These are phyloP conservation scores for Grus americana DNA, from an alignment of 2,113 vertebrate genomes.

Conservation along the genomic window DNA sequence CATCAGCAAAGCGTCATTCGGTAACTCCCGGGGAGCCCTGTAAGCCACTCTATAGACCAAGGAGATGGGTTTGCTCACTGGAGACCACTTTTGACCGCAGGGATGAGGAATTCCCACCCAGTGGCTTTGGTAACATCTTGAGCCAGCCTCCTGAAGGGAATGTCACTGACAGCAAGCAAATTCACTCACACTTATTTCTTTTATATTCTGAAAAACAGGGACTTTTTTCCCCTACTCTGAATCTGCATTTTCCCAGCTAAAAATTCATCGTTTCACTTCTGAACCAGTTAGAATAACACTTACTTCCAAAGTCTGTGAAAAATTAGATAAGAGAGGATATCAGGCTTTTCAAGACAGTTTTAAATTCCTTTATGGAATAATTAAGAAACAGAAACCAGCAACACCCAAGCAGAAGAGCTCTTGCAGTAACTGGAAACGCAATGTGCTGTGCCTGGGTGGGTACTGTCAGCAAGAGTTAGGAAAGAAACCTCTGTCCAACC, in stretches of 20 bases:
- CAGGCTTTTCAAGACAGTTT: neutral
- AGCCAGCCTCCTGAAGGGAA: neutral
- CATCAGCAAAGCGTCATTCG: neutral
- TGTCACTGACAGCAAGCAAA: neutral
- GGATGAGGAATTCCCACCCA: neutral
- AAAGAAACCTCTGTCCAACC: neutral
- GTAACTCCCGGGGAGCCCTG: neutral
- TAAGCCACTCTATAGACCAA: neutral
- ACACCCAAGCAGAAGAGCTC: neutral
- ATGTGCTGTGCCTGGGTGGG: neutral
- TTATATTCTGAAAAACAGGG: neutral
- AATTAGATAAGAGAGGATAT: neutral
- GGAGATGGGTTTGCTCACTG: neutral
- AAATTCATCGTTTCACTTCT: neutral
- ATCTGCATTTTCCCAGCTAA: neutral
- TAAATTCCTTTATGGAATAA: neutral
- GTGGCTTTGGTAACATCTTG: neutral
- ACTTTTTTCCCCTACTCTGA: fast-evolving
- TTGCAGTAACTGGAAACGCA: neutral
- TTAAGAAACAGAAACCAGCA: neutral
- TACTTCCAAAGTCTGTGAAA: neutral
- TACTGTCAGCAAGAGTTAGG: neutral
- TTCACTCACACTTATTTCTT: neutral
- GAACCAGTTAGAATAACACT: fast-evolving
- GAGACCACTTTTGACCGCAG: neutral